Conservation (phyloP, 2,113 vertebrate species). For the Eclectus roratus region DNA sequence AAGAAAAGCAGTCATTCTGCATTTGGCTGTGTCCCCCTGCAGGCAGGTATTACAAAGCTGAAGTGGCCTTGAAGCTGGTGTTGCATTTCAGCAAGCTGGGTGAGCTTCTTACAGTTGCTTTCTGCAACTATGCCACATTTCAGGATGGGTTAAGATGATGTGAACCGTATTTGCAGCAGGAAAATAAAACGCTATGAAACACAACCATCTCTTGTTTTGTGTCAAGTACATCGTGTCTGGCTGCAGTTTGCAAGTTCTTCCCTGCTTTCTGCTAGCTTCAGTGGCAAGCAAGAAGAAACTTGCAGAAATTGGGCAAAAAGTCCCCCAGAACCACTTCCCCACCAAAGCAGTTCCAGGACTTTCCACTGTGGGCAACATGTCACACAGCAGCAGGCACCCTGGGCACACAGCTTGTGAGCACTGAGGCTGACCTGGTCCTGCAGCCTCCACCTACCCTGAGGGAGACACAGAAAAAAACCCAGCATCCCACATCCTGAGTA, state of each 20-base stretch:
- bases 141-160: neutral
- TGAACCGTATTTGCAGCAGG: neutral
- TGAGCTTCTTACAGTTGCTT: neutral
- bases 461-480: neutral
- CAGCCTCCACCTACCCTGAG: neutral
- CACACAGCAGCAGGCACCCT: neutral
- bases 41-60: neutral
- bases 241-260: neutral
- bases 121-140: neutral
- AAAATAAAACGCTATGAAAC: neutral
- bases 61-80: neutral
- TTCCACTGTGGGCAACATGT: neutral
- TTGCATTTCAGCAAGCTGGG: neutral
- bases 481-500: neutral
- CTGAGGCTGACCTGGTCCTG: neutral
- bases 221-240: neutral
- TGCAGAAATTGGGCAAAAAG: constrained; percentile 1
- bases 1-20: neutral
- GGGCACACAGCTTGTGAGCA: accelerated
- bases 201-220: neutral
- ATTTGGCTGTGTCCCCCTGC: constrained; percentile 16
- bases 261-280: neutral
- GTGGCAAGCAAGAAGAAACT: neutral
- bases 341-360: neutral
- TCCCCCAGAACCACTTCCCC: neutral